phyloP scores from a whole-genome alignment of 2,888 invertebrate species.

The Scotopteryx bipunctaria region DNA sequence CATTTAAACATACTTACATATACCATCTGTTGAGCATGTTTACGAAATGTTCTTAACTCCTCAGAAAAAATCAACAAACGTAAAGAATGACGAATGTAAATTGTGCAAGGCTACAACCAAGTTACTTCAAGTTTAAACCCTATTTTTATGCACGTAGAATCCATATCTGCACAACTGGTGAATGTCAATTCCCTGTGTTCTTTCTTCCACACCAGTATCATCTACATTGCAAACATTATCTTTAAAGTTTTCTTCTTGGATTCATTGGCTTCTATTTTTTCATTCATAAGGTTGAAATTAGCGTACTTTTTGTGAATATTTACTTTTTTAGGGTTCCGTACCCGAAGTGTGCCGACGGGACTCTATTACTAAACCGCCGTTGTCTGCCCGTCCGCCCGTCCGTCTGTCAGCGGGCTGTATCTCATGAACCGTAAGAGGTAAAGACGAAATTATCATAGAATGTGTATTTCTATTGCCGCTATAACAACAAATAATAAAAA shows the following conservation, averaged over 20 bases:
- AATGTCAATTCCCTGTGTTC: slow-evolving; percentile 5
- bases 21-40: slow-evolving; percentile 3
- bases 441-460: too few relatives aligned
- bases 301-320: slow-evolving; percentile 21
- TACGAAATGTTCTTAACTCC: neutral
- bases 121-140: slow-evolving; percentile 3
- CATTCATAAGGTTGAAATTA: slow-evolving; percentile 44
- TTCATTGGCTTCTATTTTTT: neutral
- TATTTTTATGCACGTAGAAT: slow-evolving; percentile 2
- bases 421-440: too few relatives aligned
- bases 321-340: too few relatives aligned
- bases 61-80: neutral
- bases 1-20: slow-evolving; percentile 1
- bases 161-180: neutral
- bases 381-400: too few relatives aligned
- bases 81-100: slow-evolving; percentile 16
- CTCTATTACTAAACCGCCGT: too few relatives aligned
- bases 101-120: neutral
- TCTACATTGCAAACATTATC: slow-evolving; percentile 24
- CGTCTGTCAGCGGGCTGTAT: too few relatives aligned
- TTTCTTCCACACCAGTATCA: slow-evolving; percentile 15
- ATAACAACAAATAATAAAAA: too few relatives aligned
- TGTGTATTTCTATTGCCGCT: too few relatives aligned
- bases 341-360: too few relatives aligned
- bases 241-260: slow-evolving; percentile 2